Evolutionary conservation across 1,140 invertebrate genomes (phyloP).

Genomic region (Popillia japonica): DNA sequence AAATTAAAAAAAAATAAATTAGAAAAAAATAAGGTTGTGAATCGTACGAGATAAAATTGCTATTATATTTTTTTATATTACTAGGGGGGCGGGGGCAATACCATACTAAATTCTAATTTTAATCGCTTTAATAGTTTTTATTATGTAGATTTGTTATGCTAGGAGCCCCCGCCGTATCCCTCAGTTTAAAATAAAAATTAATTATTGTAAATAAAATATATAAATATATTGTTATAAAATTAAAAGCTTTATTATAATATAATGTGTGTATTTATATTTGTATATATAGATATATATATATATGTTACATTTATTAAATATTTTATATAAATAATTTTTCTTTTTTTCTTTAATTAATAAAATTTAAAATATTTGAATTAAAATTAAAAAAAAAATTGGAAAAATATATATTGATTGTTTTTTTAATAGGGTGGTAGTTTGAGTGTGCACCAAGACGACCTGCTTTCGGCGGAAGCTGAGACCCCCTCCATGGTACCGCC

Average conservation of each 20-base stretch:
- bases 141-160: too few species aligned
- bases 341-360: background rate
- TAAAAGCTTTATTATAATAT: background rate
- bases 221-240: background rate
- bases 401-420: background rate
- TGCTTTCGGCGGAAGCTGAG: constrained; percentile 57
- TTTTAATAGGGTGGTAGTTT: constrained; percentile 57
- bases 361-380: background rate
- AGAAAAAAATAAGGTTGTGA: too few species aligned
- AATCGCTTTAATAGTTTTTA: too few species aligned
- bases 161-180: too few species aligned
- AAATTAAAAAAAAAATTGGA: too few species aligned
- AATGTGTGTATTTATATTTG: background rate
- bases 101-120: too few species aligned
- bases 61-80: too few species aligned
- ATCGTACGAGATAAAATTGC: too few species aligned
- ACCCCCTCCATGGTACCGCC: constrained; percentile 62
- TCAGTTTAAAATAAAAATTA: too few species aligned
- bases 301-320: constrained; percentile 8
- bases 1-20: too few species aligned
- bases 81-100: too few species aligned
- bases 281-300: background rate
- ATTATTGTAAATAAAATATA: background rate
- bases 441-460: constrained; percentile 58
- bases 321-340: constrained; percentile 8